A percentile compares a stretch with the other conserved stretches of the same genome.
These are phyloP conservation scores for Gambelia wislizenii DNA, from an alignment of 2,797 vertebrate genomes.

Conservation along the genomic window DNA sequence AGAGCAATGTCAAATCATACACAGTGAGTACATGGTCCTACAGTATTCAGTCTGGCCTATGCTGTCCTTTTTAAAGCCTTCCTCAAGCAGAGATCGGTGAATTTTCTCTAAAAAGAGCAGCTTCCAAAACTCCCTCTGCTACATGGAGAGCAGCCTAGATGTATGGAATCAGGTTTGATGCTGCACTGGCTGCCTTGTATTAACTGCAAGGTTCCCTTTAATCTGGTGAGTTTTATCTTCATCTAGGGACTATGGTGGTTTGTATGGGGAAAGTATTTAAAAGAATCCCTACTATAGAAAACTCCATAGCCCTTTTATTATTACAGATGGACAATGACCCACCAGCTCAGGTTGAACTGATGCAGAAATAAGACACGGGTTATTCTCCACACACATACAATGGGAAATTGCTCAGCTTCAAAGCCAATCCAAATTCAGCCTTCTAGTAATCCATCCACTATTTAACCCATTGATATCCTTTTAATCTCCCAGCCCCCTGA, in stretches of 20 bases:
- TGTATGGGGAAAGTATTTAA: not conserved
- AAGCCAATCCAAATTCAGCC: not conserved
- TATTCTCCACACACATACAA: not conserved
- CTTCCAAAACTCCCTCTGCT: not conserved
- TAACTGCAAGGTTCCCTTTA: not conserved
- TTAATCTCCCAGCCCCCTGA: not conserved
- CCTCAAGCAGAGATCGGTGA: not conserved
- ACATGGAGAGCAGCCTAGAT: not conserved
- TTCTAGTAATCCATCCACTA: not conserved
- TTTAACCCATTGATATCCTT: not conserved
- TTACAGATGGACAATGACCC: not conserved
- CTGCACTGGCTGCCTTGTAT: not conserved
- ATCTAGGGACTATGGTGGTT: no score
- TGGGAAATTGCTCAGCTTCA: not conserved
- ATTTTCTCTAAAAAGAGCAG: constrained; percentile 13
- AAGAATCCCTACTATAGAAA: not conserved
- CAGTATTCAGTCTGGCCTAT: constrained; percentile 1
- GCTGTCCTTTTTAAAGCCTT: not conserved
- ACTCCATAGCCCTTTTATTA: not conserved
- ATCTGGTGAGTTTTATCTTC: constrained; percentile 5
- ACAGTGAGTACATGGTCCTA: not conserved
- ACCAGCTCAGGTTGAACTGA: not conserved
- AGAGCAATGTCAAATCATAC: not conserved
- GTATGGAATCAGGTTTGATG: not conserved
- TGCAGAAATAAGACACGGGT: not conserved